Evolutionary conservation across 2,888 invertebrate genomes (phyloP).

Genomic region (Oxytorus armatus): DNA sequence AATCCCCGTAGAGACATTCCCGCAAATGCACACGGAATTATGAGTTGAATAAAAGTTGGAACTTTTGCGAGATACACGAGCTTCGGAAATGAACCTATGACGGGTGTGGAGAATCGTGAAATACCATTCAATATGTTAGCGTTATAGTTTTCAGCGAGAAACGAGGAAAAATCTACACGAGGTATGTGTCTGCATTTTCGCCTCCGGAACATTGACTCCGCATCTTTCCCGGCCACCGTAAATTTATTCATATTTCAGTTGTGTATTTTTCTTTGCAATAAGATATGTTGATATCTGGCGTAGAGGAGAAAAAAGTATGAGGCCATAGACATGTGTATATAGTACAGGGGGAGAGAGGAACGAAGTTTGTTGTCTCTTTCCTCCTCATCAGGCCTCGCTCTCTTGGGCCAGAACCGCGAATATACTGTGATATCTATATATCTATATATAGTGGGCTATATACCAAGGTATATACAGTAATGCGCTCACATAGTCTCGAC

Average conservation of each 20-base stretch:
- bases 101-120: background rate
- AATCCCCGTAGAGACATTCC: background rate
- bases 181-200: slow-evolving; percentile 59
- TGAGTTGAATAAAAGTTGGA: slow-evolving; percentile 13
- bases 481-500: slow-evolving; percentile 43
- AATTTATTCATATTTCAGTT: slow-evolving; percentile 83
- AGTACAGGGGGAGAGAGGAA: slow-evolving; percentile 43
- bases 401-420: slow-evolving; percentile 64
- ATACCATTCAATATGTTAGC: slow-evolving; percentile 39
- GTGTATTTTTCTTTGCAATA: slow-evolving; percentile 83
- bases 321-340: slow-evolving; percentile 11
- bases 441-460: slow-evolving; percentile 31
- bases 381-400: slow-evolving; percentile 60
- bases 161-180: slow-evolving; percentile 72
- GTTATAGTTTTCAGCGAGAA: slow-evolving; percentile 58
- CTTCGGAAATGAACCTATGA: slow-evolving; percentile 1
- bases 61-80: background rate
- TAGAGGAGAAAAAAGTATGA: slow-evolving; percentile 35
- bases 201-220: slow-evolving; percentile 63
- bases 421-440: too few relatives aligned
- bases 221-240: slow-evolving; percentile 75
- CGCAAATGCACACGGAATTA: slow-evolving; percentile 3
- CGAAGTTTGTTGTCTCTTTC: slow-evolving; percentile 60
- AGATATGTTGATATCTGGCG: slow-evolving; percentile 82
- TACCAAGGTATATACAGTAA: slow-evolving; percentile 26